These are phyloP conservation scores for Spinus pinus DNA, from an alignment of 2,797 vertebrate genomes.

Conservation along the genomic window DNA sequence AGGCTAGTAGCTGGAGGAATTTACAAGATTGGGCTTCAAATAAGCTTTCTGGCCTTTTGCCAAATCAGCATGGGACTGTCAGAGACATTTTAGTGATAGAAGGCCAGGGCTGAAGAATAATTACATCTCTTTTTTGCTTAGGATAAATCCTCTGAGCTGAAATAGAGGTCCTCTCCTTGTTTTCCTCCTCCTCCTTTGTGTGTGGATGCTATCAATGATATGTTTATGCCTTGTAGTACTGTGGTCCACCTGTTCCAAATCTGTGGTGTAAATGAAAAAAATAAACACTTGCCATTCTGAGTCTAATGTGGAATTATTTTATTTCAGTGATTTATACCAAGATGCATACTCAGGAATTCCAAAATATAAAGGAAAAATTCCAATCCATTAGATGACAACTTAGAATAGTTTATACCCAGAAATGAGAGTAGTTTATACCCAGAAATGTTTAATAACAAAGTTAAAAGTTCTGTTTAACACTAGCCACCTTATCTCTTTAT, in stretches of 20 bases:
- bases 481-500: neutral
- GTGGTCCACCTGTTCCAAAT: neutral
- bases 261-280: neutral
- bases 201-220: neutral
- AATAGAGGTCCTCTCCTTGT: fast-evolving
- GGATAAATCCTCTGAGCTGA: neutral
- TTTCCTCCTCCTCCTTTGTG: neutral
- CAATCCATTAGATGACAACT: neutral
- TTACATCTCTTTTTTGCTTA: neutral
- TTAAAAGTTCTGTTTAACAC: neutral
- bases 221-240: neutral
- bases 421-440: neutral
- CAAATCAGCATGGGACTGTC: fast-evolving
- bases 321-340: neutral
- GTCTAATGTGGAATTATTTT: neutral
- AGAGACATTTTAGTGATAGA: neutral
- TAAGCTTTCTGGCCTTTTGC: neutral
- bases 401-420: neutral
- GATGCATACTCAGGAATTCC: neutral
- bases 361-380: neutral
- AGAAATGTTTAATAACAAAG: neutral
- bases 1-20: neutral
- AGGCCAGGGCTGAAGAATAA: neutral
- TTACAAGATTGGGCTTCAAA: fast-evolving
- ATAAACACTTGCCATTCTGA: neutral